Evolutionary conservation across 2,888 invertebrate species (phyloP), one percentile per base, ranked within the genome.

Genomic region (Drosophila anomelani): DNA sequence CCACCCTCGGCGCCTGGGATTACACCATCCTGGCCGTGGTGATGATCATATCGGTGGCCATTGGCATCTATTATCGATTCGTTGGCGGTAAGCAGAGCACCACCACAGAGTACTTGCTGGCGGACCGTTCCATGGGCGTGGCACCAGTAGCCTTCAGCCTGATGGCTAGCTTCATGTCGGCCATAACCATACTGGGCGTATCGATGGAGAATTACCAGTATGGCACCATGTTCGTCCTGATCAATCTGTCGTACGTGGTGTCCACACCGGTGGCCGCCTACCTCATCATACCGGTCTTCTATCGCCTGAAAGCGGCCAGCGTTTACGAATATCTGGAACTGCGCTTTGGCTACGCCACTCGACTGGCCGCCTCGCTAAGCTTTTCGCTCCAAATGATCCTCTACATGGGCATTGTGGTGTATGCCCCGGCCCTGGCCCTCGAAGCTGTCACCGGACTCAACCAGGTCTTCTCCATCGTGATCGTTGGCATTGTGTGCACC

Each of bases 131-230:
- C 75, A 96, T 98, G 96, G 94, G 96, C 8, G 94, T 96, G 80
- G 76, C 94, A 9, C 97, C 98, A 0, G 97, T 98, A 1, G 96
- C 97, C 6, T 96, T 98, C 77, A 97, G 97, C 3, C 92, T 98
- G 67, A 97, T 98, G 96, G 97, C 97, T n/a, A 97, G 97, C 44
- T 98, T 98, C 91, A 97, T 98, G 96, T 98, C 98, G 1, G 97
- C 98, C 38, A 95, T 98, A 60, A 97, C 97, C 0, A 92, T 98
- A 44, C 93, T 98, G n/a, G 98, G 98, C 17, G 96, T 97, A 3
- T 96, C 97, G 38, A 95, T 96, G 57, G 98, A 98, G 92, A 96
- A 95, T 91, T 98, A 98, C 92, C 95, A 95, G 80, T 96, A 94
- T 89, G 97, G 98, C 58, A 95, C 96, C 76, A 95, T 96, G 90